phyloP scores from a whole-genome alignment of 2,888 invertebrate genomes.

The Acanthoscelides obtectus region DNA sequence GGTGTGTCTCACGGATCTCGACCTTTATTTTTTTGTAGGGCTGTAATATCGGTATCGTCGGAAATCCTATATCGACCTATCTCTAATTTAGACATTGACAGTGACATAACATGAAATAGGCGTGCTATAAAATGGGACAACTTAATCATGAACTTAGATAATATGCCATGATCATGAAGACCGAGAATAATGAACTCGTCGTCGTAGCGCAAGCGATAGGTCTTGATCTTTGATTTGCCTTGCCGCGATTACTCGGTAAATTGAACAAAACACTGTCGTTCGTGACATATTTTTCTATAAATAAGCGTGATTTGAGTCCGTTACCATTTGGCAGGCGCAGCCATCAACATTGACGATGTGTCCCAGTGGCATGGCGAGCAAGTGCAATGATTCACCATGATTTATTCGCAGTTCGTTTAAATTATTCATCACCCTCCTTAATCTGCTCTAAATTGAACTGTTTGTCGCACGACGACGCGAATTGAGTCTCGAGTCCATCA shows the following conservation, averaged over 20 bases:
- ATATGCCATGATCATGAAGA: too few species aligned
- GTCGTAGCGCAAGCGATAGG: background rate
- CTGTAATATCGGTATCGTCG: too few species aligned
- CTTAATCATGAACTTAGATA: too few species aligned
- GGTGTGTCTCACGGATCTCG: too few species aligned
- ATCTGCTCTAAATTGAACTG: background rate
- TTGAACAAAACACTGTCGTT: background rate
- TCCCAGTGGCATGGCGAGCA: background rate
- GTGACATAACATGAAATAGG: too few species aligned
- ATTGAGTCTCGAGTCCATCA: background rate
- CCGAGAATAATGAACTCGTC: background rate
- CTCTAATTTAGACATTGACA: too few species aligned
- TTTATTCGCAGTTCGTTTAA: background rate
- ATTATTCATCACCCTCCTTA: background rate
- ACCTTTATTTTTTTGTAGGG: too few species aligned
- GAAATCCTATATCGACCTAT: too few species aligned
- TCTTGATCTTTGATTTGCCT: background rate
- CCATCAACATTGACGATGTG: background rate
- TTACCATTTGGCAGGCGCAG: background rate
- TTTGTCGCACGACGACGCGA: background rate
- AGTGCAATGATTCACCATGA: background rate
- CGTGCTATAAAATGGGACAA: too few species aligned
- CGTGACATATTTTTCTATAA: background rate
- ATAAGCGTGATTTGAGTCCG: background rate
- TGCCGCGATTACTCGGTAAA: background rate